A percentile compares a stretch with the other conserved stretches of the same genome.
Evolutionary conservation across 1,140 invertebrate species (phyloP).

Genomic region (Drosophila varians): DNA sequence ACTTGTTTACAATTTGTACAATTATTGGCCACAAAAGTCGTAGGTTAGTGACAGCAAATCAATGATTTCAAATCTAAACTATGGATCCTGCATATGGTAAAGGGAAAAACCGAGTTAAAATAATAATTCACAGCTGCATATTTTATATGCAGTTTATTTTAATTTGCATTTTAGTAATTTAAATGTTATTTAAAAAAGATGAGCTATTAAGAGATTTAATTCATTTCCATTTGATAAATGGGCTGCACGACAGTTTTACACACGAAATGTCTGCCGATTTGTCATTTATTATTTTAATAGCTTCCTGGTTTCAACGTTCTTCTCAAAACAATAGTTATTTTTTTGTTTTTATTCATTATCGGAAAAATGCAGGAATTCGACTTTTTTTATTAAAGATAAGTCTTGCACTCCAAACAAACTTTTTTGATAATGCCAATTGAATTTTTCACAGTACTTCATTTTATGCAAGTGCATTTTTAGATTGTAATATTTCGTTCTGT

Average conservation of each 20-base stretch:
- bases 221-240: background rate
- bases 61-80: background rate
- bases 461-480: constrained; percentile 7
- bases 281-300: background rate
- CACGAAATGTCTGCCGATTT: background rate
- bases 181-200: background rate
- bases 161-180: background rate
- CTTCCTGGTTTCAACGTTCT: background rate
- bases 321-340: background rate
- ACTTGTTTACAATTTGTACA: background rate
- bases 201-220: background rate
- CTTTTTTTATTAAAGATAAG: background rate
- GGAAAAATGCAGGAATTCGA: background rate
- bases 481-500: constrained; percentile 4
- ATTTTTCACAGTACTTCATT: background rate
- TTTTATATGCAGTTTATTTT: background rate
- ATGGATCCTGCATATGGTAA: no score
- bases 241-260: background rate
- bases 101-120: background rate
- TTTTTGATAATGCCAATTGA: background rate
- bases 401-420: background rate
- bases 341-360: background rate
- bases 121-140: background rate
- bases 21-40: background rate
- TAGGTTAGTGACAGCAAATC: constrained; percentile 3